Base-by-base conservation (phyloP, 2,113 vertebrate genomes). In the Rhabdomys dilectus region DNA sequence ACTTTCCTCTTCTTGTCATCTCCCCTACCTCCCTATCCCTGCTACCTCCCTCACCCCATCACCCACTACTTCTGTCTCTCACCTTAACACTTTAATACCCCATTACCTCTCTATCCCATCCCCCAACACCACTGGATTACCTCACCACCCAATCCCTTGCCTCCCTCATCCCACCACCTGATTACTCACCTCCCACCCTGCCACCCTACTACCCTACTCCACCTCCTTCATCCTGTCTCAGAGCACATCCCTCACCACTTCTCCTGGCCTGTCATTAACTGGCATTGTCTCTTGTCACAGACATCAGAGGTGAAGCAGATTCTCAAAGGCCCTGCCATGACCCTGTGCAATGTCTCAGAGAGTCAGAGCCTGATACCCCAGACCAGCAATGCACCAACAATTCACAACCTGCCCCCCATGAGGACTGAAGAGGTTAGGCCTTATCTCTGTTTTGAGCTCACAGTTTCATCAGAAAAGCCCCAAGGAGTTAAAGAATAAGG, bases 291-390 rank as follows among this genome's bases (percentile, higher is more conserved):
- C 85, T 39, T 6, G 2, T 24, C 42, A 36, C 29, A n/a, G 39
- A 39, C 3, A 12, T 11, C 77, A 39, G 51, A 19, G 29, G 29
- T n/a, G 17, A 29, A 22, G 53, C 10, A 5, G n/a, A 29, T 17
- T 11, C 17, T 84, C 15, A 19, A 62, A 56, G 19, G 45, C 26
- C 12, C 31, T 26, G 0, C 19, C 10, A 3, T 70, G 39, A 6
- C 13, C 60, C 3, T 21, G 1, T 1, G 31, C 31, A 0, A 45
- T 2, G 10, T 2, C 34, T 58, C 6, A 51, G 29, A 34, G 89
- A 5, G 5, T 2, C 26, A 29, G 39, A 16, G 42, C 26, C 88
- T n/a, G 16, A 12, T 2, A 21, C n/a, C 42, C 60, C 3, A 21
- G 51, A 51, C 34, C 60, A 24, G 60, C 36, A 53, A 29, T 22